These are phyloP conservation scores for Cephus rjabovi DNA, from an alignment of 2,888 invertebrate species.

Conservation along the genomic window DNA sequence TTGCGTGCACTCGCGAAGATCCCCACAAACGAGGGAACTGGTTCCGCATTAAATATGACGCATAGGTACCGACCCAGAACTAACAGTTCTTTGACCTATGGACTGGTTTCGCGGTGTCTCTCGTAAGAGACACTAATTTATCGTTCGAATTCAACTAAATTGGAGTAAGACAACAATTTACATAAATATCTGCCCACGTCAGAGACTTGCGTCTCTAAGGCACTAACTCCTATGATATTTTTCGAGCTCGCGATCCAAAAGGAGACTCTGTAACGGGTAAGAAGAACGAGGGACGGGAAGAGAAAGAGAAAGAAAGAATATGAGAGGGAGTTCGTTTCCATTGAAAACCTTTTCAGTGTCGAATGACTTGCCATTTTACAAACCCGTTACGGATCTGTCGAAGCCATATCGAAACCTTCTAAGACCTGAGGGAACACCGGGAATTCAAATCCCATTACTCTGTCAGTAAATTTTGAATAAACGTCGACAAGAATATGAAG, in stretches of 20 bases:
- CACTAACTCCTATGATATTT: not conserved
- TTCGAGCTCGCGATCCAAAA: not conserved
- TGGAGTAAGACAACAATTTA: constrained; percentile 37
- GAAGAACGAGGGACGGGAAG: not conserved
- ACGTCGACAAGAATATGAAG: not conserved
- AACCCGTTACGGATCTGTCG: not conserved
- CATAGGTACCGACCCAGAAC: constrained; percentile 18
- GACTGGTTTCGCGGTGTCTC: constrained; percentile 22
- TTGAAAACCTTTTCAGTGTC: not conserved
- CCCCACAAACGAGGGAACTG: not conserved
- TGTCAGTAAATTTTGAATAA: not conserved
- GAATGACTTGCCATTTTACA: not conserved
- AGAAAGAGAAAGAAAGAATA: not conserved
- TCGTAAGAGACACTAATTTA: constrained; percentile 39
- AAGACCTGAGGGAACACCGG: not conserved
- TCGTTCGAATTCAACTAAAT: constrained; percentile 35
- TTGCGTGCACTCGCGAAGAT: not conserved
- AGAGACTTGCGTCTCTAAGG: not conserved
- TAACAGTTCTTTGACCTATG: constrained; percentile 26
- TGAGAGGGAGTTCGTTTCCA: not conserved
- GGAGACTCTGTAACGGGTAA: not conserved
- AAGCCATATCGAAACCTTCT: not conserved
- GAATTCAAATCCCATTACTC: not conserved
- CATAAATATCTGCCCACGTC: constrained; percentile 30
- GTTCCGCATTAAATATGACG: constrained; percentile 10